Conservation (phyloP, 2,797 vertebrate genomes). For the Fratercula arctica region DNA sequence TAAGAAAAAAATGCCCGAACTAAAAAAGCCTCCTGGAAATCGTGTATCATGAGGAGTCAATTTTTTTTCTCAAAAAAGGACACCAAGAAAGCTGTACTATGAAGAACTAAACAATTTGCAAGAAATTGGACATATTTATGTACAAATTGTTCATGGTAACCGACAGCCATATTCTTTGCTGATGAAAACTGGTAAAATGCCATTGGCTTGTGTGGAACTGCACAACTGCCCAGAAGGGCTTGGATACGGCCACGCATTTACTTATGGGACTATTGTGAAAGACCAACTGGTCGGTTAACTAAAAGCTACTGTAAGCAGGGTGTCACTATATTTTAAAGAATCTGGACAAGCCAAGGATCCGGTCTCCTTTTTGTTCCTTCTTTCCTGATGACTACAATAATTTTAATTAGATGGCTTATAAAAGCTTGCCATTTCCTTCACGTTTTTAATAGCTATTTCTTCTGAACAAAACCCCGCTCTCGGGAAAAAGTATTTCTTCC, state of each 20-base stretch:
- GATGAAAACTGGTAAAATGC: neutral
- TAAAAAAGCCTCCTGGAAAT: neutral
- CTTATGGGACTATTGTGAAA: neutral
- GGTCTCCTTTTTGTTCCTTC: neutral
- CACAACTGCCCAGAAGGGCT: neutral
- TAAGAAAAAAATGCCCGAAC: neutral
- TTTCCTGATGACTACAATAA: neutral
- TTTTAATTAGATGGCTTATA: neutral
- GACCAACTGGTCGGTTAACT: neutral
- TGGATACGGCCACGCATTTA: neutral
- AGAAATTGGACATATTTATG: neutral
- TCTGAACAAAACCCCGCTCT: neutral
- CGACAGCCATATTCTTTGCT: neutral
- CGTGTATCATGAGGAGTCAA: neutral
- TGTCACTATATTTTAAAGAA: neutral
- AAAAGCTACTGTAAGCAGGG: neutral
- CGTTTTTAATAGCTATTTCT: neutral
- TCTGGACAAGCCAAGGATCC: neutral
- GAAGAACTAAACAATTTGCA: neutral
- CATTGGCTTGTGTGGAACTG: neutral
- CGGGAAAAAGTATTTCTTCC: constrained; percentile 4
- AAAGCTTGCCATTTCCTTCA: neutral
- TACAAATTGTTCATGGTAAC: neutral
- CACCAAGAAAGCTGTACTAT: neutral
- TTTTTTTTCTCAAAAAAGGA: neutral